Conservation (phyloP, 1,140 invertebrate genomes). For the Lasioglossum baleicum region DNA sequence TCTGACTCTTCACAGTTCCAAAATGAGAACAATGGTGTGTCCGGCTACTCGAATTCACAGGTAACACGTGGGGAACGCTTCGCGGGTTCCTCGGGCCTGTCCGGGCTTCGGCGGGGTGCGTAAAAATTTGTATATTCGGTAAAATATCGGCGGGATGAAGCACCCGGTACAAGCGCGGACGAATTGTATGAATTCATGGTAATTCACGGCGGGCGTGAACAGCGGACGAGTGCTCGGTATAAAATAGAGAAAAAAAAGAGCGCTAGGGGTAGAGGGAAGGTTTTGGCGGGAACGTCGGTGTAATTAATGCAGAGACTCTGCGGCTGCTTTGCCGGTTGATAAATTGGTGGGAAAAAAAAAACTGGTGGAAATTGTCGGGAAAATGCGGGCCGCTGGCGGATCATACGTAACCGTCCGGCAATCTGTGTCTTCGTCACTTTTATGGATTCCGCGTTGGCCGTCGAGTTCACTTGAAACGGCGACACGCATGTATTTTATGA, state of each 20-base stretch:
- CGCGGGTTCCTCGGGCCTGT: too few relatives aligned
- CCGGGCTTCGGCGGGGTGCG: too few relatives aligned
- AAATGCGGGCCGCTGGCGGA: not conserved
- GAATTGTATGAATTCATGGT: constrained; percentile 32
- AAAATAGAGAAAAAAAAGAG: not conserved
- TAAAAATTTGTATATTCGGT: too few relatives aligned
- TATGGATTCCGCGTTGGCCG: constrained; percentile 37
- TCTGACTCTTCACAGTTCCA: too few relatives aligned
- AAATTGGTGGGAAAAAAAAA: not conserved
- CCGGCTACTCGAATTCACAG: too few relatives aligned
- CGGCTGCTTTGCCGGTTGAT: constrained; percentile 17
- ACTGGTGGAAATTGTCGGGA: constrained; percentile 11
- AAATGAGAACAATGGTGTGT: too few relatives aligned
- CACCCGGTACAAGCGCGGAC: not conserved
- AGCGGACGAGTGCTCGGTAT: not conserved
- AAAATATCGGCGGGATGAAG: not conserved
- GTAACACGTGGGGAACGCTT: too few relatives aligned
- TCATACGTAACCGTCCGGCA: constrained; percentile 33
- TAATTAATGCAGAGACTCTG: constrained; percentile 26
- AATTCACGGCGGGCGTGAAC: constrained; percentile 18
- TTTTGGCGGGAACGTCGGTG: constrained; percentile 3
- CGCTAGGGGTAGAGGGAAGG: too few relatives aligned
- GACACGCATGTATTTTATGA: constrained; percentile 48
- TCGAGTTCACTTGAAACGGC: constrained; percentile 46
- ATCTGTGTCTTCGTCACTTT: constrained; percentile 49